These are phyloP conservation scores for Tyto alba DNA, from an alignment of 2,113 vertebrate genomes.

Conservation along the genomic window DNA sequence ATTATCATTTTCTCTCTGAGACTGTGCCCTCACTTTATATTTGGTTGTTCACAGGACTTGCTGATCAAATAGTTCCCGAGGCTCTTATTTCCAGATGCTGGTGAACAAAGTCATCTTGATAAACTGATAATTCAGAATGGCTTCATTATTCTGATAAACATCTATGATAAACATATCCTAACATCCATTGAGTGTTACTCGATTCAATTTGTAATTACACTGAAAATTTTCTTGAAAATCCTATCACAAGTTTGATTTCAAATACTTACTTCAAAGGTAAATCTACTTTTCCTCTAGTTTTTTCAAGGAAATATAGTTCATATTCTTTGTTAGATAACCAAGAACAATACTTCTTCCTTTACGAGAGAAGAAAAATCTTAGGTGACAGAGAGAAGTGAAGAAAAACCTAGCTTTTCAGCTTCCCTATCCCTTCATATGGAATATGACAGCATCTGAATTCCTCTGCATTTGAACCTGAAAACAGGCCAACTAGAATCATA, in stretches of 20 bases:
- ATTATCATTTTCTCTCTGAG: neutral
- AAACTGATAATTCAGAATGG: neutral
- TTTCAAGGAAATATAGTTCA: neutral
- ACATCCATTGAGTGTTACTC: neutral
- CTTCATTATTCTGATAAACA: neutral
- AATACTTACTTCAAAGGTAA: neutral
- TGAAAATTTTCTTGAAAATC: neutral
- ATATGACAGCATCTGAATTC: neutral
- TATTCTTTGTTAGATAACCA: neutral
- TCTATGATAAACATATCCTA: neutral
- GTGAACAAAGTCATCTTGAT: neutral
- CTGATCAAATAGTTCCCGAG: neutral
- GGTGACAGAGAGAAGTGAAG: neutral
- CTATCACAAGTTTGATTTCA: neutral
- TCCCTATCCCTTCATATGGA: neutral
- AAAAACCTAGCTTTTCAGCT: neutral
- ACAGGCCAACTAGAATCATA: neutral
- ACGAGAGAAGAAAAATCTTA: neutral
- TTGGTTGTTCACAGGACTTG: neutral
- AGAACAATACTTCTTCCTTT: neutral
- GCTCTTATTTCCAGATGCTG: neutral
- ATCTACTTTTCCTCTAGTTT: neutral
- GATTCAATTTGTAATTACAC: neutral
- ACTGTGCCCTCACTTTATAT: neutral
- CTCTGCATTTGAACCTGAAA: neutral